Evolutionary conservation across 2,113 vertebrate genomes (phyloP).

Genomic region (Sceloporus undulatus): DNA sequence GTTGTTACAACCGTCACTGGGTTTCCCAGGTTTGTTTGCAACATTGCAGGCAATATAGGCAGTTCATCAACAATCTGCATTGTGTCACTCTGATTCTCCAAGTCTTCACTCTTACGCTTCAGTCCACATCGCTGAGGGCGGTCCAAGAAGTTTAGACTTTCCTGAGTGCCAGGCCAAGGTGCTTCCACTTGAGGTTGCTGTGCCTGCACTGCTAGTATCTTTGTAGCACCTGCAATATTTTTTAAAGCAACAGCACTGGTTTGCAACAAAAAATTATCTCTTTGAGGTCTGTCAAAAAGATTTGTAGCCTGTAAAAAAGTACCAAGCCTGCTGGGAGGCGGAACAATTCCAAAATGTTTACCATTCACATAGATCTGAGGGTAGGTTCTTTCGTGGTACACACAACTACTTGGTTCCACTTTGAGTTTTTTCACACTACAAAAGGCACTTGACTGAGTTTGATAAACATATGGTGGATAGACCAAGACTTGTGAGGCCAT

Average conservation of each 20-base stretch:
- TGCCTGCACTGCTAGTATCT: slow-evolving; percentile 78
- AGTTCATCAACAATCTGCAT: slow-evolving; percentile 99
- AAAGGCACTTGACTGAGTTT: slow-evolving; percentile 99
- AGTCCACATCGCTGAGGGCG: slow-evolving; percentile 94
- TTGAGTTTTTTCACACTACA: slow-evolving; percentile 99
- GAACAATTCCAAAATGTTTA: slow-evolving; percentile 91
- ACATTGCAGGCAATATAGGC: slow-evolving; percentile 96
- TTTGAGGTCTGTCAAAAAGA: slow-evolving; percentile 81
- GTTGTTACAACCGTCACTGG: slow-evolving; percentile 87
- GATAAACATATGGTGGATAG: slow-evolving; percentile 99
- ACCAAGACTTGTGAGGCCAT: slow-evolving; percentile 99
- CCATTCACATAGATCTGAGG: slow-evolving; percentile 93
- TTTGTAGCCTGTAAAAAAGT: slow-evolving; percentile 89
- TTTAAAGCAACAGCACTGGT: slow-evolving; percentile 88
- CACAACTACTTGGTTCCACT: slow-evolving; percentile 96
- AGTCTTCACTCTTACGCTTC: slow-evolving; percentile 98
- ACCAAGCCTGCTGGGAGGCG: slow-evolving; percentile 85
- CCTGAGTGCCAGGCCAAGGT: slow-evolving; percentile 72
- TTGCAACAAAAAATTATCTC: slow-evolving; percentile 88
- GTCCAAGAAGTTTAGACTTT: slow-evolving; percentile 85
- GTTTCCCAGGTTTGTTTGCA: slow-evolving; percentile 92
- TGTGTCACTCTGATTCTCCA: slow-evolving; percentile 88
- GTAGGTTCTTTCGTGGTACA: slow-evolving; percentile 95
- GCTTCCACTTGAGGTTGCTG: slow-evolving; percentile 72
- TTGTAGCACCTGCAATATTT: slow-evolving; percentile 84